Base-by-base conservation (phyloP, 2,888 invertebrate species). In the Nomada fucata region DNA sequence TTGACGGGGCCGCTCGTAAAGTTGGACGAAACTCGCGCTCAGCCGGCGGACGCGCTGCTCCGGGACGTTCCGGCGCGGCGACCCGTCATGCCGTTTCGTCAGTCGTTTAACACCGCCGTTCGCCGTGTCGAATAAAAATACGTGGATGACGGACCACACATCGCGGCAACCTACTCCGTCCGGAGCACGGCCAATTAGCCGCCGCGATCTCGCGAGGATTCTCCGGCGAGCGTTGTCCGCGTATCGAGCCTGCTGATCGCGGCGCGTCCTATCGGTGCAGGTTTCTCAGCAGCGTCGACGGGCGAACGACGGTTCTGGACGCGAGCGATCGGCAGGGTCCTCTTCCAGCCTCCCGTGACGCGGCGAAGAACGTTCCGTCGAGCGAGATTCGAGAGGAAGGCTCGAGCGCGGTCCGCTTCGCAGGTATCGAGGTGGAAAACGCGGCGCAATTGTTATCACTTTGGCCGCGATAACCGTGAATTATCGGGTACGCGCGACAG, bases 51-150 rank as follows among this genome's bases (percentile, higher is more conserved):
- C 60, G 47, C 74, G 73, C 42, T 15, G 63, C 72, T 60, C 23
- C 64, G 65, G 44, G 53, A 53, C 57, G 61, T 82, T 71, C 64
- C 42, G 63, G 15, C 50, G 60, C 47, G 44, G 65, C 73, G 73
- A 77, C 86, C 88, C 88, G 90, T 92, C 90, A 89, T 91, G 36
- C 87, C 90, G 90, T 91, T 91, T 91, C 91, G 92, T 92, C 92
- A 91, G 91, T 92, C 92, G 90, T 92, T 92, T 92, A 92, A 91
- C 91, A 91, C 92, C 87, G 88, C 89, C 91, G 91, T 91, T 90
- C 90, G 89, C 88, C 88, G 90, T 88, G 90, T 89, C 91, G 91
- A 92, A 92, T 92, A 92, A 92, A 92, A 92, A 92, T 92, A 92
- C 89, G 83, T 84, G 88, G 82, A 85, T 86, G 89, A 88, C 87